phyloP scores from a whole-genome alignment of 2,888 invertebrate genomes.

The Antheraea assamensis region DNA sequence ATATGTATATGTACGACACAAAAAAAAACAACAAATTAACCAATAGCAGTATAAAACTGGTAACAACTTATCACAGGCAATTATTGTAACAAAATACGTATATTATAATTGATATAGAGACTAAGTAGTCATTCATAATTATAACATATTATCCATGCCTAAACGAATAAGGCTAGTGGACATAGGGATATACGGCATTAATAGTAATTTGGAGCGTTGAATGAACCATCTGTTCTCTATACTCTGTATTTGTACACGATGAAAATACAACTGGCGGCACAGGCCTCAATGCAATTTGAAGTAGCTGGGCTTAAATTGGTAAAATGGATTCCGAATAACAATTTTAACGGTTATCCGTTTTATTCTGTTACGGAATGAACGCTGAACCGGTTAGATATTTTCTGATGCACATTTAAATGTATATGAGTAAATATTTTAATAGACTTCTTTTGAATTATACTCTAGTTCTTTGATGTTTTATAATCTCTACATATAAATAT shows the following conservation, averaged over 20 bases:
- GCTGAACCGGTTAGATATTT: not conserved
- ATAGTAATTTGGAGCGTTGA: not conserved
- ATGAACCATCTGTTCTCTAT: constrained; percentile 11
- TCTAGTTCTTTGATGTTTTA: not conserved
- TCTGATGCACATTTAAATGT: not conserved
- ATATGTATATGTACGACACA: not conserved
- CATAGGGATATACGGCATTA: not conserved
- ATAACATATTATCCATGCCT: no score
- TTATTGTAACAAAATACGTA: no score
- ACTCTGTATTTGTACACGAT: constrained; percentile 26
- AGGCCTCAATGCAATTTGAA: constrained; percentile 42
- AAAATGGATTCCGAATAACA: constrained; percentile 40
- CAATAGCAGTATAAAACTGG: no score
- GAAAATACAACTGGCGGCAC: constrained; percentile 28
- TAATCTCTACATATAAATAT: no score
- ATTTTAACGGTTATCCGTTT: constrained; percentile 21
- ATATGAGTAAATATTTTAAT: not conserved
- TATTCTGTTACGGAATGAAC: constrained; percentile 13
- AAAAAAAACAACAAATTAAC: not conserved
- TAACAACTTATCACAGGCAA: no score
- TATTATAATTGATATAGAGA: no score
- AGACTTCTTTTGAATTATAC: not conserved
- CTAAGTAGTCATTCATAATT: no score
- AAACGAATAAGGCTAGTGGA: no score
- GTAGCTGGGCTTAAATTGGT: constrained; percentile 43